Evolutionary conservation across 2,888 invertebrate genomes (phyloP).

Genomic region (Pseudococcus viburni): DNA sequence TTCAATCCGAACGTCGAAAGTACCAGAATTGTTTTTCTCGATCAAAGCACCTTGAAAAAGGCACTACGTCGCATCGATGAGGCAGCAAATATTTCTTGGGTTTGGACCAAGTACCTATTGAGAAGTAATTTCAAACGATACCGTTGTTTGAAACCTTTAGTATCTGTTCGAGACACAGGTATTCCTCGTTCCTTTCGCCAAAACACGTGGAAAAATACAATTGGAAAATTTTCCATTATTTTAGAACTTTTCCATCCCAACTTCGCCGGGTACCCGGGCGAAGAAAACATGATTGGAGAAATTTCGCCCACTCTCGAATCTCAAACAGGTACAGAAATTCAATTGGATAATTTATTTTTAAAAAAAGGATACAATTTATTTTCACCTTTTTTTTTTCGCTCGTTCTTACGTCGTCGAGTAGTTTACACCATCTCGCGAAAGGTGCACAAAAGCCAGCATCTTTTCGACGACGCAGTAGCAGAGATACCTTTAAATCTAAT

Average conservation of each 20-base stretch:
- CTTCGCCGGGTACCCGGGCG: not conserved
- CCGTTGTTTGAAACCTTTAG: too few species aligned
- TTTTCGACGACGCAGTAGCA: not conserved
- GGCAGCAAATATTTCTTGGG: too few species aligned
- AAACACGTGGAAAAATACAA: not conserved
- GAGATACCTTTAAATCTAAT: slow-evolving; percentile 28
- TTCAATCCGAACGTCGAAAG: too few species aligned
- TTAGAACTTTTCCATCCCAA: not conserved
- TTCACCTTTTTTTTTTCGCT: not conserved
- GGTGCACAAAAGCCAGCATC: not conserved
- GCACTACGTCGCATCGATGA: too few species aligned
- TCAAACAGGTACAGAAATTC: not conserved
- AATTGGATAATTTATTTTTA: not conserved
- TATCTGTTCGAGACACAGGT: not conserved
- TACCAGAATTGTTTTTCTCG: too few species aligned
- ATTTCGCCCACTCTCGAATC: not conserved
- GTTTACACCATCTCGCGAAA: not conserved
- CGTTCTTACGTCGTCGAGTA: not conserved
- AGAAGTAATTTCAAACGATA: too few species aligned
- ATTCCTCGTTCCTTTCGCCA: not conserved
- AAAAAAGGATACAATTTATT: not conserved
- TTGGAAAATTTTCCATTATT: not conserved
- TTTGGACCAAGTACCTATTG: too few species aligned
- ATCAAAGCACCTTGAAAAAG: too few species aligned
- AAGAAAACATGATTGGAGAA: not conserved